phyloP scores from a whole-genome alignment of 2,888 invertebrate genomes.

The Pyrochroa serraticornis region DNA sequence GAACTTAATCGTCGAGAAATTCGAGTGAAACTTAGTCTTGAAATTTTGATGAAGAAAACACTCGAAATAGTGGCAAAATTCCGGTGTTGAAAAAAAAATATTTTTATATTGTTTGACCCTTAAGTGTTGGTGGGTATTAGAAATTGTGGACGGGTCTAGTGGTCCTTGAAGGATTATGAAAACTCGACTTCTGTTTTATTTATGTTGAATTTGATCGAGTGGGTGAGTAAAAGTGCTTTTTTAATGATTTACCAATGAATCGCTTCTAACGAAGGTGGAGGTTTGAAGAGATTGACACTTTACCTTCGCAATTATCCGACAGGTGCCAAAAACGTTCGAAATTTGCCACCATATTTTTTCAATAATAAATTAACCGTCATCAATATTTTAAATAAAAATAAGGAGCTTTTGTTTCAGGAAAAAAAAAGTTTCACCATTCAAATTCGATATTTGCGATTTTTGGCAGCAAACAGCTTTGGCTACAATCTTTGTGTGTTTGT shows the following conservation, averaged over 20 bases:
- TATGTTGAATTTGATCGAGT: not conserved
- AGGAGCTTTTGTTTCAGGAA: too few relatives aligned
- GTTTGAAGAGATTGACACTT: too few relatives aligned
- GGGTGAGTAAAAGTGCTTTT: not conserved
- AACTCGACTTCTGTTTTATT: conserved; percentile 7
- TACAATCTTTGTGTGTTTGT: too few relatives aligned
- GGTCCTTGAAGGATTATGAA: not conserved
- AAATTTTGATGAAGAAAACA: not conserved
- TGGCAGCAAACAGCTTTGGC: too few relatives aligned
- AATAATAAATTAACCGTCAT: not conserved
- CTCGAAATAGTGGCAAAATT: conserved; percentile 5
- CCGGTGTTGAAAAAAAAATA: too few relatives aligned
- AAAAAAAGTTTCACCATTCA: too few relatives aligned
- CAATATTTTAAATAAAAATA: not conserved
- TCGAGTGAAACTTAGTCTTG: too few relatives aligned
- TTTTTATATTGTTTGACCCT: too few relatives aligned
- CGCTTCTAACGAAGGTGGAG: not conserved
- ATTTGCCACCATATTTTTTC: not conserved
- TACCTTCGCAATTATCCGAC: too few relatives aligned
- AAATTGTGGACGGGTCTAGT: not conserved
- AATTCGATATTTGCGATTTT: too few relatives aligned
- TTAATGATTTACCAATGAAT: not conserved
- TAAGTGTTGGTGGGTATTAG: too few relatives aligned
- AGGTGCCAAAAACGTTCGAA: too few relatives aligned
- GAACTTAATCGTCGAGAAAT: conserved; percentile 22